Evolutionary conservation across 2,888 invertebrate species (phyloP).

Genomic region (Hoplodrina blanda): DNA sequence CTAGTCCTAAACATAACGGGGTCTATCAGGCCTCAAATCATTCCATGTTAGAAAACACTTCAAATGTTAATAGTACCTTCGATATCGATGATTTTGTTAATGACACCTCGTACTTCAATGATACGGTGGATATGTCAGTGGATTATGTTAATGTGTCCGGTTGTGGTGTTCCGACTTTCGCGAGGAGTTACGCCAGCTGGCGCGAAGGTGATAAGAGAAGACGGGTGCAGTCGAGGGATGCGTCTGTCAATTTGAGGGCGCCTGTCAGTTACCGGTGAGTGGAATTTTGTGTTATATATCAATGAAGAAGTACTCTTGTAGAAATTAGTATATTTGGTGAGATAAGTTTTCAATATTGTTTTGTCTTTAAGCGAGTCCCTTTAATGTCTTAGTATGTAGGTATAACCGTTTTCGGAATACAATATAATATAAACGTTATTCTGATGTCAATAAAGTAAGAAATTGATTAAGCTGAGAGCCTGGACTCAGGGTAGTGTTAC

Average conservation of each 20-base stretch:
- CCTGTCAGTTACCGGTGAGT: slow-evolving; percentile 90
- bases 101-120: slow-evolving; percentile 74
- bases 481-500: slow-evolving; percentile 1
- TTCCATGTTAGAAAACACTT: slow-evolving; percentile 74
- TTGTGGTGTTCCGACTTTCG: slow-evolving; percentile 79
- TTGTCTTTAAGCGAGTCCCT: background rate
- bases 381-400: background rate
- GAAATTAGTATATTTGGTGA: no score
- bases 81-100: slow-evolving; percentile 68
- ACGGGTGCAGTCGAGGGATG: slow-evolving; percentile 69
- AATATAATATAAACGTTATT: slow-evolving; percentile 2
- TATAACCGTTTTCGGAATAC: background rate
- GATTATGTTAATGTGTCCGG: slow-evolving; percentile 79
- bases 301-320: no score
- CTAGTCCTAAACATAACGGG: slow-evolving; percentile 88
- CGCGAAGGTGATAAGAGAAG: slow-evolving; percentile 83
- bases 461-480: background rate
- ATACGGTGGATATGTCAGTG: slow-evolving; percentile 76
- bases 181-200: slow-evolving; percentile 86
- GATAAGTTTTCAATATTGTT: no score
- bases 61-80: slow-evolving; percentile 62
- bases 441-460: slow-evolving; percentile 9
- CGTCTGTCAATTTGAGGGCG: slow-evolving; percentile 85
- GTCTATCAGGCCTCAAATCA: slow-evolving; percentile 80
- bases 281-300: background rate